These are phyloP conservation scores for Pinctada fucata DNA, from an alignment of 2,888 invertebrate genomes.

Conservation along the genomic window DNA sequence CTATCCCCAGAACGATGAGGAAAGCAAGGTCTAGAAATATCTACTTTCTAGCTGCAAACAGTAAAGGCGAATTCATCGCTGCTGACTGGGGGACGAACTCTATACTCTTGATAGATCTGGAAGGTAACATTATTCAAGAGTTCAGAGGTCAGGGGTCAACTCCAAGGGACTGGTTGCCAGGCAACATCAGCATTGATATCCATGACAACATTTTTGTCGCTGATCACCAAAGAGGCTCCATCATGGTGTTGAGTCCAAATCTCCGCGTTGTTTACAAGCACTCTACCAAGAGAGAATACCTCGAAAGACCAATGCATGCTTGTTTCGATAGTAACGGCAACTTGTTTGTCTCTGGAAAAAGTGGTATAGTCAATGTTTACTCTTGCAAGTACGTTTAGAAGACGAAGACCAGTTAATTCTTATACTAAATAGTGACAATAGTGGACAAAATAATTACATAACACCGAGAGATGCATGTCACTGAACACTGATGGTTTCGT, in stretches of 20 bases:
- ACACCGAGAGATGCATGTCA: no score
- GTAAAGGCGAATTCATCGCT: slow-evolving; percentile 50
- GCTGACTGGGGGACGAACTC: slow-evolving; percentile 53
- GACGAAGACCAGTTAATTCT: no score
- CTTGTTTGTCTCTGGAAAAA: slow-evolving; percentile 49
- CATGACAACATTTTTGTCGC: slow-evolving; percentile 54
- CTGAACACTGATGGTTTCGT: no score
- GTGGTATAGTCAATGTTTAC: slow-evolving; percentile 51
- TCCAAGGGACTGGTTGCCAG: slow-evolving; percentile 50
- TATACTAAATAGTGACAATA: no score
- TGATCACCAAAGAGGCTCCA: slow-evolving; percentile 48
- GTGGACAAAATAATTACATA: no score
- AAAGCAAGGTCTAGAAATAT: slow-evolving; percentile 44
- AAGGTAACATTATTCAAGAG: slow-evolving; percentile 43
- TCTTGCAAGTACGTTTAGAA: slow-evolving; percentile 39
- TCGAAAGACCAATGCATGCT: slow-evolving; percentile 51
- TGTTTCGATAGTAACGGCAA: slow-evolving; percentile 46
- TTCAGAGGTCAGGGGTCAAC: slow-evolving; percentile 42
- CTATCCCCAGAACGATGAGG: slow-evolving; percentile 21
- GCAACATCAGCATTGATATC: slow-evolving; percentile 51
- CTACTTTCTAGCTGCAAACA: slow-evolving; percentile 45
- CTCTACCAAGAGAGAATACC: slow-evolving; percentile 43
- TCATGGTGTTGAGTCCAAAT: slow-evolving; percentile 47
- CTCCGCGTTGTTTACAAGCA: slow-evolving; percentile 50
- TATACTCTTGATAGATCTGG: slow-evolving; percentile 46